Conservation (phyloP, 2,888 invertebrate species). For the Hyposoter didymator region DNA sequence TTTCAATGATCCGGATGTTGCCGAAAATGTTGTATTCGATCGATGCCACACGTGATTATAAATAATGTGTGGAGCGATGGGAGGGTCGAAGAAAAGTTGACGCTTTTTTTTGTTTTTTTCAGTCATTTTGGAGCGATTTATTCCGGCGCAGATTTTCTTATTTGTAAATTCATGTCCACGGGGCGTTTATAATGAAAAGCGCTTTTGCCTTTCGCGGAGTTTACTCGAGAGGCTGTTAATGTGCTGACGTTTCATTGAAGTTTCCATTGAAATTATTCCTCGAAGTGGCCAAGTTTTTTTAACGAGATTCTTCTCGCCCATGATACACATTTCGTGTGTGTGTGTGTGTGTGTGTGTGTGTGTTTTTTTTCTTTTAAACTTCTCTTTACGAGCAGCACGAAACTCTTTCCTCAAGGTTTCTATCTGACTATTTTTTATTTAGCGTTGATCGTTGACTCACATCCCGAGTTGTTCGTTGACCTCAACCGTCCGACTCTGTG, state of each 20-base stretch:
- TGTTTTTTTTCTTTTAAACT: background rate
- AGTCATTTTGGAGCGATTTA: background rate
- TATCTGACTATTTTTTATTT: slow-evolving; percentile 7
- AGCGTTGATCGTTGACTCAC: slow-evolving; percentile 34
- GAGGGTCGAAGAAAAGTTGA: background rate
- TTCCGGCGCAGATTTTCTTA: background rate
- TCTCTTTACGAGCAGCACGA: slow-evolving; percentile 20
- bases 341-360: too few species aligned
- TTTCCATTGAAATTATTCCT: slow-evolving; percentile 7
- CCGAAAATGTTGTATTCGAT: too few species aligned
- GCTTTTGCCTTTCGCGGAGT: background rate
- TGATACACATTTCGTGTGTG: background rate
- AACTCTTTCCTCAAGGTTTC: slow-evolving; percentile 13
- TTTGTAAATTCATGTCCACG: slow-evolving; percentile 4
- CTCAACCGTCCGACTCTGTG: slow-evolving; percentile 25
- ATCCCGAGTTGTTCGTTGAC: slow-evolving; percentile 27
- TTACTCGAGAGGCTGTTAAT: slow-evolving; percentile 24
- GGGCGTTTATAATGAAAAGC: background rate
- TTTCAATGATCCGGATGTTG: background rate
- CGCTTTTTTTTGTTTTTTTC: background rate
- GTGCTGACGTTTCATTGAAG: slow-evolving; percentile 16
- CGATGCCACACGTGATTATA: background rate
- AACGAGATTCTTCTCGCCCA: slow-evolving; percentile 12
- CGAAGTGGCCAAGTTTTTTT: slow-evolving; percentile 26
- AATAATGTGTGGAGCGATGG: background rate